These are phyloP conservation scores for Salvelinus sp. DNA, from an alignment of 2,113 vertebrate species.

Conservation along the genomic window DNA sequence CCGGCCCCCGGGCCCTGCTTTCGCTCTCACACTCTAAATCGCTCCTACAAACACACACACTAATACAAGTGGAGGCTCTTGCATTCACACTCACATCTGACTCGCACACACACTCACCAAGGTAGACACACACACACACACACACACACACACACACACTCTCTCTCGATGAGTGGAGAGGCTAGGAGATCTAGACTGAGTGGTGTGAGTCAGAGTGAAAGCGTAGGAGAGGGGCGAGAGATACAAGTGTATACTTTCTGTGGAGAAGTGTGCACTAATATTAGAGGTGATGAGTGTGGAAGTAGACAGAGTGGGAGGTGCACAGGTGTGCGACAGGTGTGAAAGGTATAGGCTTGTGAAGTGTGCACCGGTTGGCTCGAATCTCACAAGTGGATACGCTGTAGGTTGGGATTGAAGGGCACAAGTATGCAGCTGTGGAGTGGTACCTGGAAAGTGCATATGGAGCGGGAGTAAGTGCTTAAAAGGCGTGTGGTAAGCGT, in stretches of 20 bases:
- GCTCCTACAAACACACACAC: conserved; percentile 10
- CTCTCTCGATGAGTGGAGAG: neutral
- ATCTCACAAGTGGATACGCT: too few species aligned
- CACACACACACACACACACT: conserved; percentile 8
- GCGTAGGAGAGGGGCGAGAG: neutral
- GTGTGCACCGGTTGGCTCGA: too few species aligned
- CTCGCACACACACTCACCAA: conserved; percentile 41
- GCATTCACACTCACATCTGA: conserved; percentile 40
- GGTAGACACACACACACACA: conserved; percentile 32
- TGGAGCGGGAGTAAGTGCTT: too few species aligned
- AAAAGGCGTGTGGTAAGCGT: too few species aligned
- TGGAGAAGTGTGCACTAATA: too few species aligned
- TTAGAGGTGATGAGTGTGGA: too few species aligned
- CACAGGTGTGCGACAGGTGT: too few species aligned
- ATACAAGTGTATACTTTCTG: neutral
- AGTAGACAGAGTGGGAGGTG: too few species aligned
- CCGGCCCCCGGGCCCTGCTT: conserved; percentile 32
- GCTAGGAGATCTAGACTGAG: conserved; percentile 26
- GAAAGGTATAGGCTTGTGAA: too few species aligned
- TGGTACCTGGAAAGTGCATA: too few species aligned
- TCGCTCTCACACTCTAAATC: neutral
- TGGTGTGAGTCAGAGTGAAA: conserved; percentile 37
- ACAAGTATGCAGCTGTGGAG: too few species aligned
- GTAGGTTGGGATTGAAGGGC: too few species aligned
- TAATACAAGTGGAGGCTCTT: neutral